phyloP scores from a whole-genome alignment of 2,797 vertebrate species.

The Rhinoraja longicauda region DNA sequence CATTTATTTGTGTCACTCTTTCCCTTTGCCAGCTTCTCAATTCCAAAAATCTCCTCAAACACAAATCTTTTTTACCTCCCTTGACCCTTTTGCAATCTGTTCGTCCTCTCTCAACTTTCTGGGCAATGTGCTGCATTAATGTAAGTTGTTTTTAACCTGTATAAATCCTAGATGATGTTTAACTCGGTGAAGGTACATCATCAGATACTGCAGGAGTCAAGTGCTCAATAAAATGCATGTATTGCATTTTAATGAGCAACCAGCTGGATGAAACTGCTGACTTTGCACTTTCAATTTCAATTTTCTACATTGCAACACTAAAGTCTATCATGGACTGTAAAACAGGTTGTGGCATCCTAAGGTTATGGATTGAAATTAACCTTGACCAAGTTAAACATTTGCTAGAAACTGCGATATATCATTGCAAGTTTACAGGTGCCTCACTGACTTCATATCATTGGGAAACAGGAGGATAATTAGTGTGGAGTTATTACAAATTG shows the following conservation, averaged over 20 bases:
- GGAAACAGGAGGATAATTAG: constrained; percentile 3
- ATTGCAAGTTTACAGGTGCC: neutral
- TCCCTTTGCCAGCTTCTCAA: neutral
- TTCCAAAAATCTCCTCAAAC: neutral
- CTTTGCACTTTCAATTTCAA: neutral
- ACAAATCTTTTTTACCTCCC: neutral
- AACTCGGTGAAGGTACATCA: neutral
- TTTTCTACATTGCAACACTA: too few relatives aligned
- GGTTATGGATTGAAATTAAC: neutral
- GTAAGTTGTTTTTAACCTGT: neutral
- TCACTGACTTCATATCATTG: neutral
- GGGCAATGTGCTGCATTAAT: neutral
- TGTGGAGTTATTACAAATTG: neutral
- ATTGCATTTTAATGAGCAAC: neutral
- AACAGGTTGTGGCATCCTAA: too few relatives aligned
- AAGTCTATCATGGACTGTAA: too few relatives aligned
- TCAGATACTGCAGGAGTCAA: neutral
- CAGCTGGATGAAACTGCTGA: neutral
- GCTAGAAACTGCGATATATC: neutral
- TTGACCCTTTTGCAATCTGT: neutral
- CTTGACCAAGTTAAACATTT: neutral
- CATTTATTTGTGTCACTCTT: neutral
- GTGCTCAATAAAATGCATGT: neutral
- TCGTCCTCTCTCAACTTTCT: neutral
- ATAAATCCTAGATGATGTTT: neutral